phyloP scores from a whole-genome alignment of 2,113 vertebrate genomes.

The Hyaena hyaena region DNA sequence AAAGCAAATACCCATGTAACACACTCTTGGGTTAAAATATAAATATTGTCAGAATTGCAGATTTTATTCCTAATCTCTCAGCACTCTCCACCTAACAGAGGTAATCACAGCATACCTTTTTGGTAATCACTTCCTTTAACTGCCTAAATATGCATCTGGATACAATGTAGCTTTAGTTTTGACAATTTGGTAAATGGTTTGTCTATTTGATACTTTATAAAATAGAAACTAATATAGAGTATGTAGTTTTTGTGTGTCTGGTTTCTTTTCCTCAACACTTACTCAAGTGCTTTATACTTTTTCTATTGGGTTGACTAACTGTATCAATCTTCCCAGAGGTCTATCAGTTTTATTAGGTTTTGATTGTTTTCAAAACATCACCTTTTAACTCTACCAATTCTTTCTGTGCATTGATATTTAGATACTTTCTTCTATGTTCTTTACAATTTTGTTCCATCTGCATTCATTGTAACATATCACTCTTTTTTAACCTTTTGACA shows the following conservation, averaged over 20 bases:
- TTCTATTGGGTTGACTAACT: background rate
- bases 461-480: background rate
- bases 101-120: rapidly evolving
- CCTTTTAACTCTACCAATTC: background rate
- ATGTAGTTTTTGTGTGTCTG: background rate
- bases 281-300: background rate
- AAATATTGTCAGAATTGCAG: background rate
- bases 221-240: background rate
- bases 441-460: background rate
- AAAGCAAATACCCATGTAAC: background rate
- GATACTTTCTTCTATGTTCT: background rate
- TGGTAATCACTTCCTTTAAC: background rate
- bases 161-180: background rate
- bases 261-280: background rate
- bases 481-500: background rate
- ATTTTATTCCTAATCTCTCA: background rate
- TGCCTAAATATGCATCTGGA: background rate
- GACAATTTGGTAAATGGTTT: background rate
- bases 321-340: background rate
- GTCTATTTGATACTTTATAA: background rate
- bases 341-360: background rate
- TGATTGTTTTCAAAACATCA: background rate
- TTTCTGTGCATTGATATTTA: background rate
- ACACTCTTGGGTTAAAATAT: background rate
- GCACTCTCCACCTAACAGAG: background rate